These are phyloP conservation scores for Vimba vimba DNA, from an alignment of 2,113 vertebrate species.

Conservation along the genomic window DNA sequence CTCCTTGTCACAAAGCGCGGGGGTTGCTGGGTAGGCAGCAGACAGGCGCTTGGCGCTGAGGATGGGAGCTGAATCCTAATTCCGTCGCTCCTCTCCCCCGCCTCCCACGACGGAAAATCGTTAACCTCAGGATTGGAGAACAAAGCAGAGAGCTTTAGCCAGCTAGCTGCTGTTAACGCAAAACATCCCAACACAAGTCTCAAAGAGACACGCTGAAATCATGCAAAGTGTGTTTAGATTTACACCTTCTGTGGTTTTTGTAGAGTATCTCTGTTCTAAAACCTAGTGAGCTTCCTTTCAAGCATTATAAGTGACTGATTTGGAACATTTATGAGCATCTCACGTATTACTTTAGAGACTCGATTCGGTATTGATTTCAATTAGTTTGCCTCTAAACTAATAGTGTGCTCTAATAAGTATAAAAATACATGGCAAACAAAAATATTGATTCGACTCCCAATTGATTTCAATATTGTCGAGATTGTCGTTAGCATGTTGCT, in stretches of 20 bases:
- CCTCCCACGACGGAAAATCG: conserved; percentile 77
- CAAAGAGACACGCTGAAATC: conserved; percentile 20
- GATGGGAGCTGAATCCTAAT: conserved; percentile 89
- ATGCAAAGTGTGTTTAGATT: not conserved
- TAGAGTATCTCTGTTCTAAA: not conserved
- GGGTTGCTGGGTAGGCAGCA: conserved; percentile 89
- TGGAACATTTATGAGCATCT: not conserved
- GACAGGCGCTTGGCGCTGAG: conserved; percentile 82
- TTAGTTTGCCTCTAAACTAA: too few relatives aligned
- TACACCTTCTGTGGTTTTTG: not conserved
- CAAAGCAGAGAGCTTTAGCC: conserved; percentile 64
- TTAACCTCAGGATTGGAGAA: conserved; percentile 72
- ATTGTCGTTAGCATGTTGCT: too few relatives aligned
- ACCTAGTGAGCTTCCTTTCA: not conserved
- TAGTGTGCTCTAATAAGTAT: too few relatives aligned
- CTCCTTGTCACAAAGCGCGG: conserved; percentile 89
- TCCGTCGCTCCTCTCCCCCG: conserved; percentile 62
- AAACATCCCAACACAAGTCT: conserved; percentile 38
- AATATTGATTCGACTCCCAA: too few relatives aligned
- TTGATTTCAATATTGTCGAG: too few relatives aligned
- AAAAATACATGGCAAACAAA: too few relatives aligned
- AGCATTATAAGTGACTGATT: not conserved
- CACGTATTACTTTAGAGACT: too few relatives aligned
- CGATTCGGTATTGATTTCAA: too few relatives aligned
- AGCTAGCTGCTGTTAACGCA: conserved; percentile 55